A percentile compares a stretch with the other conserved stretches of the same genome.
Conservation (phyloP, 1,140 invertebrate genomes). For the Drosophila bocki region DNA sequence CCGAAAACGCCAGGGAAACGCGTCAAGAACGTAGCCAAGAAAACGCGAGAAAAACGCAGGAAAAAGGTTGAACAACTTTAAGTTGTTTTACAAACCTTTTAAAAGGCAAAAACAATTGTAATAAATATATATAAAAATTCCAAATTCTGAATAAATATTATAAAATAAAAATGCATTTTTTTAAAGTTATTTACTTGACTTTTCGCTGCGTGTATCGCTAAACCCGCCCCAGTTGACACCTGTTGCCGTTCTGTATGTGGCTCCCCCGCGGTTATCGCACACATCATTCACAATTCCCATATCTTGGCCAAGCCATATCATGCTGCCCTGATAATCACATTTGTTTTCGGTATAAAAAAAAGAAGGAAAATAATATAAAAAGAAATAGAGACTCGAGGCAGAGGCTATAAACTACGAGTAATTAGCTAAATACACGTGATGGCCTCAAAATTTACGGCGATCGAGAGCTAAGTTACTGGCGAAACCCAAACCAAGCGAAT, state of each 20-base stretch:
- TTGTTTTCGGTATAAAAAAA: slow-evolving; percentile 18
- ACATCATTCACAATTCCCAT: slow-evolving; percentile 50
- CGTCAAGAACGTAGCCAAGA: not conserved
- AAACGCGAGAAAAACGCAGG: not conserved
- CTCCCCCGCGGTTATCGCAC: slow-evolving; percentile 38
- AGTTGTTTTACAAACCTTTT: no score
- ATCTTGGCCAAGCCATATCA: slow-evolving; percentile 14
- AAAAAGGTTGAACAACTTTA: not conserved
- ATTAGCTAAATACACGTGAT: slow-evolving; percentile 56
- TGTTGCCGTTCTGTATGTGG: slow-evolving; percentile 10
- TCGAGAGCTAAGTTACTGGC: slow-evolving; percentile 1
- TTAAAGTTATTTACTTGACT: accelerated
- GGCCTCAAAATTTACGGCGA: slow-evolving; percentile 16
- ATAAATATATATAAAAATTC: not conserved
- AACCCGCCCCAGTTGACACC: slow-evolving; percentile 25
- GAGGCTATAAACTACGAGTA: slow-evolving; percentile 44
- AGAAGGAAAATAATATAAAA: not conserved
- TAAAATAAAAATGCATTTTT: not conserved
- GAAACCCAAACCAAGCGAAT: not conserved
- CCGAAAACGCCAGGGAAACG: slow-evolving; percentile 8
- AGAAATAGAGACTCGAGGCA: not conserved
- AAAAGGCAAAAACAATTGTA: not conserved
- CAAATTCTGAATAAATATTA: not conserved
- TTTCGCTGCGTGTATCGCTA: slow-evolving; percentile 7
- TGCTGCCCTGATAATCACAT: slow-evolving; percentile 34